Base-by-base conservation (phyloP, 1,140 invertebrate species). In the Lepidostoma basale region DNA sequence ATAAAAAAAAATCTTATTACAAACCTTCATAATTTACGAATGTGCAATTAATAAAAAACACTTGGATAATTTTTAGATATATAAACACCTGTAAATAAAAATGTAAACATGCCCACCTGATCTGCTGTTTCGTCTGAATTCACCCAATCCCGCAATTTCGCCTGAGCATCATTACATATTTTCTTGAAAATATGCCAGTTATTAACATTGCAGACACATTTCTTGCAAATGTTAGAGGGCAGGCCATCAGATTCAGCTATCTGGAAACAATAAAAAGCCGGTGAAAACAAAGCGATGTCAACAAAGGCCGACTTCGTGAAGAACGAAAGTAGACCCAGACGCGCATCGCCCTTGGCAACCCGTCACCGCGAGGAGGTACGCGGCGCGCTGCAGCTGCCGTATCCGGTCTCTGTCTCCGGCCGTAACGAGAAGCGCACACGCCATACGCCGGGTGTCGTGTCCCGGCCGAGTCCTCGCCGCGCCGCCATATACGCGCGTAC, bases 141-240 rank as follows among this genome's bases (percentile, higher is more conserved):
- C 74, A 81, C 74, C 77, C 83, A 80, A 75, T 79, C 76, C 73
- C 77, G 77, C 73, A 86, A 75, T 78, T 85, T 86, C 73, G 77
- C 78, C 79, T 86, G 85, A 75, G 84, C 82, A 74, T 79, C 81
- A 73, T 79, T 77, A 78, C 85, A 86, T 47, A 82, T 76, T 75
- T 75, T 75, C 74, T 85, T 85, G 77, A 83, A 86, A 68, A 78
- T 76, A 66, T 84, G 78, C 83, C 83, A 86, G 74, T 82, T 83
- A 73, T 84, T 83, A 62, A 86, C 79, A 79, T 84, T 85, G 72
- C 79, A 77, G 72, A 83, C 73, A 72, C 85, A 86, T 76, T 82
- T 81, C 67, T 79, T 81, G 77, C 85, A 86, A 72, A 85, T 79
- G 79, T 84, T 81, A 56, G 82, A 83, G 39, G 85, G 83, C 75